Percentiles rank a stretch among this genome's conserved stretches.
Conservation (phyloP, 2,888 invertebrate genomes). For the Phengaris arion region DNA sequence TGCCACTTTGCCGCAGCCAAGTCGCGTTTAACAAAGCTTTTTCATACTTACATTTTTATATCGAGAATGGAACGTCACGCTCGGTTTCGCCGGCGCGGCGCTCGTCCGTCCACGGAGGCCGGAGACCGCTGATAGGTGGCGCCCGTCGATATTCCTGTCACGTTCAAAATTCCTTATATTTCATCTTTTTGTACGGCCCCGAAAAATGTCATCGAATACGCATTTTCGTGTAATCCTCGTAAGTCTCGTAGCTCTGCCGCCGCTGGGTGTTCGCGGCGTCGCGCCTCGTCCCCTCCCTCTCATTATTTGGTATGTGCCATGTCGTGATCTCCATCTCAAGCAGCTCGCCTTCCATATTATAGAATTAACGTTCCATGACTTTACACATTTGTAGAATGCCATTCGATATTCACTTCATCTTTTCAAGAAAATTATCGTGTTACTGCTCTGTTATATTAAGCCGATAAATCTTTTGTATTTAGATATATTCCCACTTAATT, state of each 20-base stretch:
- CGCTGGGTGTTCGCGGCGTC: constrained; percentile 53
- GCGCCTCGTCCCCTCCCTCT: constrained; percentile 48
- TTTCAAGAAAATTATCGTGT: constrained; percentile 2
- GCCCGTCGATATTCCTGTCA: constrained; percentile 71
- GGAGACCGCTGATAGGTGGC: constrained; percentile 76
- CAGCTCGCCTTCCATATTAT: constrained; percentile 43
- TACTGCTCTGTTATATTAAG: not conserved
- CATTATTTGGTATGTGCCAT: constrained; percentile 62
- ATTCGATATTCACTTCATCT: constrained; percentile 4
- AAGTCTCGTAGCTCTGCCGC: constrained; percentile 71
- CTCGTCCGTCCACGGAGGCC: constrained; percentile 71
- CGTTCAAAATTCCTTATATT: constrained; percentile 78
- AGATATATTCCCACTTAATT: no score
- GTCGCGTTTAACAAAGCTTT: constrained; percentile 78
- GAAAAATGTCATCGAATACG: constrained; percentile 80
- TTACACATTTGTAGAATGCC: constrained; percentile 17
- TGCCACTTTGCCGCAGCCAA: constrained; percentile 75
- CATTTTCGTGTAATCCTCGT: constrained; percentile 79
- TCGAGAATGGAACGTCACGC: constrained; percentile 76
- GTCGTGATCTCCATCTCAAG: constrained; percentile 63
- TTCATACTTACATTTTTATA: constrained; percentile 78
- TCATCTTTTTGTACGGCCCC: constrained; percentile 77
- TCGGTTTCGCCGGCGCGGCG: constrained; percentile 65
- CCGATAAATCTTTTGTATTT: no score
- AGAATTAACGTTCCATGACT: constrained; percentile 44